Base-by-base conservation (phyloP, 2,113 vertebrate species). In the Phaethornis superciliosus region DNA sequence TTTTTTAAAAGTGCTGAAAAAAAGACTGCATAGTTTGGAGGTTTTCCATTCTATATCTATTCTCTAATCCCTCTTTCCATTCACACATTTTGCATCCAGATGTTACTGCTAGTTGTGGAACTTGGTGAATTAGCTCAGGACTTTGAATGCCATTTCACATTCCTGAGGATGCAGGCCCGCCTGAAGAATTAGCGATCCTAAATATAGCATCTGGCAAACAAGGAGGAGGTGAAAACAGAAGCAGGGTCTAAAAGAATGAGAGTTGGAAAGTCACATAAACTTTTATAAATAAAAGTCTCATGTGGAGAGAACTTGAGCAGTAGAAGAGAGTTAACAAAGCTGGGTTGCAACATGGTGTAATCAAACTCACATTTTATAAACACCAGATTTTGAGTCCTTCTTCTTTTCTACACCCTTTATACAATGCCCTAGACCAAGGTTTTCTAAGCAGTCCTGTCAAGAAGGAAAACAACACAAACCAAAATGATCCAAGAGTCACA, bases 21-120 rank as follows among this genome's bases (percentile, higher is more conserved):
- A 90, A 58, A 42, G 21, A 23, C 40, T 20, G 44, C 21, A 22
- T 15, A 47, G 21, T 63, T 59, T 64, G 49, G 8, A 10, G 9
- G 8, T 74, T 82, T 81, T 63, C 56, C 13, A 59, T 49, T 78
- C 68, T 44, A 2, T 70, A 33, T 37, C 52, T 87, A 16, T n/a
- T 71, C 62, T 60, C 33, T 74, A 72, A 63, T 68, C 33, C 26
- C 33, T 69, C 15, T 79, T 95, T 94, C 67, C 32, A 7, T 82
- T 92, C 63, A 79, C 85, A 96, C 90, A 90, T 95, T 96, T 89
- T 96, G 94, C 67, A 69, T 82, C 83, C 95, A 95, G 94, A 93
- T 96, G 85, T 94, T 89, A 9, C 7, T 81, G 81, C 42, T 85
- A 52, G 15, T 69, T 81, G 78, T 78, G 51, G 52, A 85, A 88